Conservation (phyloP, 1,140 invertebrate genomes). For the Trichonephila clavata region DNA sequence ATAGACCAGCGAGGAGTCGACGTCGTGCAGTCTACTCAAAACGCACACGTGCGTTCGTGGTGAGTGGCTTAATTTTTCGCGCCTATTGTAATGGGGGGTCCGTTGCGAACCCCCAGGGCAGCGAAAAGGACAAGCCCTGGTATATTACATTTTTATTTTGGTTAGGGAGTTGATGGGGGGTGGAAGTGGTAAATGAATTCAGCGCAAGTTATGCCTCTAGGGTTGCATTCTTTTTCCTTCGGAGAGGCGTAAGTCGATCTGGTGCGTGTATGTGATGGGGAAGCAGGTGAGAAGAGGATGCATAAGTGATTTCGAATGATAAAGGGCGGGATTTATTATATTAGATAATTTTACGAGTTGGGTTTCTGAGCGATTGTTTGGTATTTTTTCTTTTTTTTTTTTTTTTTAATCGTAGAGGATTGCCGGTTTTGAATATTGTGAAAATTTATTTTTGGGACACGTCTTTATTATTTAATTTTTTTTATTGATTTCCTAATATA, state of each 20-base stretch:
- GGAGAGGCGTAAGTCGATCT: background rate
- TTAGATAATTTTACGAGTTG: background rate
- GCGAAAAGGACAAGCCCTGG: slow-evolving; percentile 32
- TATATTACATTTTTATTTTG: slow-evolving; percentile 71
- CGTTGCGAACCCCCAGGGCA: background rate
- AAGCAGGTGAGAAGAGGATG: background rate
- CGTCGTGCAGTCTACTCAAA: slow-evolving; percentile 25
- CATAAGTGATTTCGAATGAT: slow-evolving; percentile 36
- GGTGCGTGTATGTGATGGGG: background rate
- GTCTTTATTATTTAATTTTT: background rate
- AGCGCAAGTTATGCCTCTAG: slow-evolving; percentile 47
- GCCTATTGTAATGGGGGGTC: slow-evolving; percentile 65
- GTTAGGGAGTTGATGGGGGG: slow-evolving; percentile 24
- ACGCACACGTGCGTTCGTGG: slow-evolving; percentile 54
- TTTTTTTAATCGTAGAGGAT: background rate
- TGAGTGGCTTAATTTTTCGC: slow-evolving; percentile 75
- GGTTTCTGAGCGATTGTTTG: background rate
- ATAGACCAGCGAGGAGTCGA: slow-evolving; percentile 15
- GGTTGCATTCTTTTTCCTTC: slow-evolving; percentile 51
- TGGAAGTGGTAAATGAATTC: slow-evolving; percentile 24
- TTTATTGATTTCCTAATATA: no score
- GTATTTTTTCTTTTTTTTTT: background rate
- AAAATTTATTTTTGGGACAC: background rate
- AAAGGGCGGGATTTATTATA: background rate
- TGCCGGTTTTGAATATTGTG: background rate